Conservation (phyloP, 1,140 invertebrate species). For the Heterodera carotae region DNA sequence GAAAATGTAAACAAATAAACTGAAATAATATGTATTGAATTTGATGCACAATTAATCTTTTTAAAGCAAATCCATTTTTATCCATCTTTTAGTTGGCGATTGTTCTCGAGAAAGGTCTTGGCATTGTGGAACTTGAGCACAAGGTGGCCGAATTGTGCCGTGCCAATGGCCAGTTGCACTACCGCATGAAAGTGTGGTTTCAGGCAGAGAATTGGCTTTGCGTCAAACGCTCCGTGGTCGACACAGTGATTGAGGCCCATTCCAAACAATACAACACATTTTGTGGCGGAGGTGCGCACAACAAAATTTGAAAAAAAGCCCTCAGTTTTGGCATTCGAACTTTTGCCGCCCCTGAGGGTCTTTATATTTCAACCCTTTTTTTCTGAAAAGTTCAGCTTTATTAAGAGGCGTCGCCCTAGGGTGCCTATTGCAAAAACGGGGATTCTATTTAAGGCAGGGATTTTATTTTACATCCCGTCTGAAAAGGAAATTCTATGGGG, state of each 20-base stretch:
- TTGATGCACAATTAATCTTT: too few species aligned
- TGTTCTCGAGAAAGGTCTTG: slow-evolving; percentile 5
- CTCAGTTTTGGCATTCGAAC: too few species aligned
- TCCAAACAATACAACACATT: slow-evolving; percentile 7
- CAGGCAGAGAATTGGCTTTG: slow-evolving; percentile 37
- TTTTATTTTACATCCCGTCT: too few species aligned
- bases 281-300: not conserved
- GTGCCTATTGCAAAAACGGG: too few species aligned
- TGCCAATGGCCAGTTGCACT: slow-evolving; percentile 30
- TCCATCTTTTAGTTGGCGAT: slow-evolving; percentile 7
- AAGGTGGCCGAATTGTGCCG: slow-evolving; percentile 29
- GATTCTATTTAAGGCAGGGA: too few species aligned
- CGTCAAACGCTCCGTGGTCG: slow-evolving; percentile 32
- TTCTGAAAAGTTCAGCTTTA: too few species aligned
- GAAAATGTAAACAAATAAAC: slow-evolving; percentile 4
- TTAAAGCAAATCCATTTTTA: not conserved
- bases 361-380: too few species aligned
- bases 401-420: too few species aligned
- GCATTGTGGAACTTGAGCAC: slow-evolving; percentile 19
- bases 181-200: slow-evolving; percentile 36
- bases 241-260: slow-evolving; percentile 19
- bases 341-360: too few species aligned
- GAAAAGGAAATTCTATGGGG: too few species aligned
- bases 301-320: not conserved
- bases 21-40: not conserved